These are phyloP conservation scores for Pogonocichla stellata DNA, from an alignment of 2,113 vertebrate species.

Conservation along the genomic window DNA sequence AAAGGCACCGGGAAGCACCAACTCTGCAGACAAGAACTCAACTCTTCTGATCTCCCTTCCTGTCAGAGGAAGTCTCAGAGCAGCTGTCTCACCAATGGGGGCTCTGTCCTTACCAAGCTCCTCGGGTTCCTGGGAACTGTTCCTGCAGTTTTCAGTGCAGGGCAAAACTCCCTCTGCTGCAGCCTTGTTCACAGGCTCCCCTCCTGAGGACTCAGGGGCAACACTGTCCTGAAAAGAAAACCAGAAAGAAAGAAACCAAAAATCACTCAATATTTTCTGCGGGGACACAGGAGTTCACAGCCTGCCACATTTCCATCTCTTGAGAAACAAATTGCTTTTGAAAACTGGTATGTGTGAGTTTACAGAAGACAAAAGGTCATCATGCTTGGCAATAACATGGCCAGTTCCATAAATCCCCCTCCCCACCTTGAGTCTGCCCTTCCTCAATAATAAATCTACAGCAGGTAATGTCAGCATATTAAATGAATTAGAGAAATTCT, in stretches of 20 bases:
- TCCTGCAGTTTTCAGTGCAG: neutral
- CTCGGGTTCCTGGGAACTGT: neutral
- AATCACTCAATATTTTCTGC: fast-evolving
- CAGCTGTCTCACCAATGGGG: neutral
- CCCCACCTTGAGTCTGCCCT: neutral
- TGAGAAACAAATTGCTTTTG: neutral
- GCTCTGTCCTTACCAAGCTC: neutral
- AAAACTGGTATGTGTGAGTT: neutral
- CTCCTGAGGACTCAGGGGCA: neutral
- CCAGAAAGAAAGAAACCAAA: neutral
- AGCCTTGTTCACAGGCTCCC: neutral
- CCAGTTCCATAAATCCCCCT: no score
- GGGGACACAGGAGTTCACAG: neutral
- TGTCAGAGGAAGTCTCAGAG: neutral
- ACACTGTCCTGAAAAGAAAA: no score
- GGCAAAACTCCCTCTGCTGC: neutral
- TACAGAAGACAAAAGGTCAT: neutral
- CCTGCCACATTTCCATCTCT: neutral
- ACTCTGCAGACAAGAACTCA: no score
- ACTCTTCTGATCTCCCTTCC: neutral
- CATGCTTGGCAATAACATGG: neutral
- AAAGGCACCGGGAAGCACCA: no score
- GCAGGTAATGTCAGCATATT: neutral
- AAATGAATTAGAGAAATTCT: neutral
- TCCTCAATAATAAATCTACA: neutral